phyloP scores from a whole-genome alignment of 2,797 vertebrate species.

The Halcyon smyrnensis region DNA sequence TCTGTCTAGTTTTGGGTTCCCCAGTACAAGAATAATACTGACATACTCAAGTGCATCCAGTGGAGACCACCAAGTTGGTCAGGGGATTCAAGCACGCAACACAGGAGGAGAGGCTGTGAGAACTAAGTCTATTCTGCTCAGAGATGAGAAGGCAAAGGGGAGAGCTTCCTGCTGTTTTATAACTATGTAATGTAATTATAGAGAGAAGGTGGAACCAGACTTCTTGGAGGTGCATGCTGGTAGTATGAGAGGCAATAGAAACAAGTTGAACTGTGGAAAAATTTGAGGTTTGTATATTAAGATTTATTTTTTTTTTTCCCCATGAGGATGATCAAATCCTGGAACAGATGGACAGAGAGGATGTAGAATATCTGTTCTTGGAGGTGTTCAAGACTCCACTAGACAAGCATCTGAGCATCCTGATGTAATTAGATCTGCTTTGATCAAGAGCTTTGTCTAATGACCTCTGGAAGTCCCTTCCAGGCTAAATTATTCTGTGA shows the following conservation, averaged over 20 bases:
- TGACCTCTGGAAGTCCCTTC: not conserved
- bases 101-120: not conserved
- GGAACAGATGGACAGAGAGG: no score
- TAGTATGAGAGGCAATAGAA: not conserved
- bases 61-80: not conserved
- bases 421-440: not conserved
- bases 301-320: no score
- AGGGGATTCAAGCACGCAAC: accelerated
- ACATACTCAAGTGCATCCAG: not conserved
- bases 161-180: not conserved
- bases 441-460: not conserved
- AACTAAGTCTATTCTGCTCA: not conserved
- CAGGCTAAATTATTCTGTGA: not conserved
- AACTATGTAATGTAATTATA: not conserved
- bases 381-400: not conserved
- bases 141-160: not conserved
- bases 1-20: not conserved
- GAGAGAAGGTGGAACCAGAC: not conserved
- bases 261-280: not conserved
- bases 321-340: no score
- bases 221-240: not conserved
- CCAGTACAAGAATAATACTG: not conserved
- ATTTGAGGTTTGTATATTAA: not conserved
- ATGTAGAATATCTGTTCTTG: not conserved
- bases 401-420: accelerated